Conservation (phyloP, 2,888 invertebrate species). For the Eledona agricola region DNA sequence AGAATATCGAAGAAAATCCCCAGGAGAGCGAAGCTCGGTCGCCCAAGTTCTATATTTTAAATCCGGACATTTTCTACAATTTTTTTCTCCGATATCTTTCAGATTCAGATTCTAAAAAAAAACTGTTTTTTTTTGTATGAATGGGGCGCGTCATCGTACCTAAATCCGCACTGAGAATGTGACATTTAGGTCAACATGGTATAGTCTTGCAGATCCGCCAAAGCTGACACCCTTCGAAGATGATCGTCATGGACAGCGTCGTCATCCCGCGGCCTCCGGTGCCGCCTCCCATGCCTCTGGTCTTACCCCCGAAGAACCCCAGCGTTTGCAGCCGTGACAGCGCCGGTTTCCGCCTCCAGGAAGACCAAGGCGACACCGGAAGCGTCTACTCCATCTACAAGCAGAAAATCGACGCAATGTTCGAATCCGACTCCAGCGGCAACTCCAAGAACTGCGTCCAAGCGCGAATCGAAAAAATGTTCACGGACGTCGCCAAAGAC, state of each 20-base stretch:
- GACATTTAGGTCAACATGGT: too few relatives aligned
- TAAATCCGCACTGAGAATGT: too few relatives aligned
- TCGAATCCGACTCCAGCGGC: conserved; percentile 63
- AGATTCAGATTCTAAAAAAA: too few relatives aligned
- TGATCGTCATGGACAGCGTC: conserved; percentile 52
- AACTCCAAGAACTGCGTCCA: conserved; percentile 78
- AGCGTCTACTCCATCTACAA: conserved; percentile 75
- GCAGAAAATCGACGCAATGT: conserved; percentile 86
- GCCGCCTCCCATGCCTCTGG: conserved; percentile 47
- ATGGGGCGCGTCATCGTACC: too few relatives aligned
- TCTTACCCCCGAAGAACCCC: conserved; percentile 38
- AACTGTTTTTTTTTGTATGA: too few relatives aligned
- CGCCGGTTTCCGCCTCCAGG: conserved; percentile 56
- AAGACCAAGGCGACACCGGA: conserved; percentile 54
- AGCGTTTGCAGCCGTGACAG: conserved; percentile 52
- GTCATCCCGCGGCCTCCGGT: conserved; percentile 58
- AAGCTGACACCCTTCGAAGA: conserved; percentile 10
- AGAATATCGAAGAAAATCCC: too few relatives aligned
- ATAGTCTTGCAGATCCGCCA: not conserved
- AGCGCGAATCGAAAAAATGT: conserved; percentile 87
- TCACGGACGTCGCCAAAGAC: conserved; percentile 74
- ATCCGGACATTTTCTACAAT: too few relatives aligned
- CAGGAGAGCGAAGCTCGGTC: too few relatives aligned
- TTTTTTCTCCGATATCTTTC: too few relatives aligned
- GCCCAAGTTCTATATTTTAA: too few relatives aligned